Percentiles rank a stretch among this genome's conserved stretches.
Conservation (phyloP, 2,888 invertebrate genomes). For the Chymomyza procnemis region DNA sequence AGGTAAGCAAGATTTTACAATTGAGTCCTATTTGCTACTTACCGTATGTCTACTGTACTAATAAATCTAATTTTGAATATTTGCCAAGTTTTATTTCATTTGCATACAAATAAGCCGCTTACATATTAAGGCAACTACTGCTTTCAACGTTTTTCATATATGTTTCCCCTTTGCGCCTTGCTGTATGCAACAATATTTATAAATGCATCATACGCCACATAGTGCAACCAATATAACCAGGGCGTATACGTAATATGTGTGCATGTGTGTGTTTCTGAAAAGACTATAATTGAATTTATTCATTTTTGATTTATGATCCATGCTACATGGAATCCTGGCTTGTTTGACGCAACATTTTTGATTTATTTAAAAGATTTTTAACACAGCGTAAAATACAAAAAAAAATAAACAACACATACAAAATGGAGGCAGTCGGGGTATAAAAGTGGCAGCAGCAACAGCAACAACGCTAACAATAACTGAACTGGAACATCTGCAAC, state of each 20-base stretch:
- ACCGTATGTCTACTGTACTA: background rate
- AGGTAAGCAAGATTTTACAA: too few species aligned
- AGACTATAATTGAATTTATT: conserved; percentile 2
- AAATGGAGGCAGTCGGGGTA: background rate
- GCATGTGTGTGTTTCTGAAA: conserved; percentile 10
- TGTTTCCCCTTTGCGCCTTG: conserved; percentile 13
- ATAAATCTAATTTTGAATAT: background rate
- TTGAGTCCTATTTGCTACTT: background rate
- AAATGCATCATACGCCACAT: conserved; percentile 2
- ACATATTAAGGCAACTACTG: background rate
- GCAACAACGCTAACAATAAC: background rate
- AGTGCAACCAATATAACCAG: background rate
- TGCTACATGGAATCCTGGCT: background rate
- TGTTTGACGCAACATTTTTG: conserved; percentile 1
- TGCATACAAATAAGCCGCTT: background rate
- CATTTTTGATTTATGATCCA: conserved; percentile 2
- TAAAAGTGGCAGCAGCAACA: background rate
- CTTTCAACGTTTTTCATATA: background rate
- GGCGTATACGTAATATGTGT: background rate
- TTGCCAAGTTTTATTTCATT: background rate
- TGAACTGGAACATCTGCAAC: background rate
- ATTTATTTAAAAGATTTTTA: conserved; percentile 3
- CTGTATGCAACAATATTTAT: conserved; percentile 19
- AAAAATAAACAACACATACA: too few species aligned
- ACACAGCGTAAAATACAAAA: background rate